Conservation (phyloP, 35 echinoderm and acorn worm genomes). For the Acanthaster planci region DNA sequence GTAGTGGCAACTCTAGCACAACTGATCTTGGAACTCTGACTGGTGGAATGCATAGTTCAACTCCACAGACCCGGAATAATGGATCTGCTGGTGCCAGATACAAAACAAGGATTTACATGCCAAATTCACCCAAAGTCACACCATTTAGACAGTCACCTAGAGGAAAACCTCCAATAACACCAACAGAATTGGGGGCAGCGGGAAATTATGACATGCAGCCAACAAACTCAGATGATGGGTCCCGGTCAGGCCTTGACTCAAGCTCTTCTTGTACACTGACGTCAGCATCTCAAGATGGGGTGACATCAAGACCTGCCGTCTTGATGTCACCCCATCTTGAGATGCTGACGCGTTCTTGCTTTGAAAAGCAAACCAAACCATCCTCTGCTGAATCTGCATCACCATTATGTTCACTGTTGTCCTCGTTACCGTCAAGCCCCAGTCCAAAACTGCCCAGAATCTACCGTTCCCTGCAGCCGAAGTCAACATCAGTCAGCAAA, state of each 20-base stretch:
- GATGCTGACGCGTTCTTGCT: neutral
- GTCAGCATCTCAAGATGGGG: neutral
- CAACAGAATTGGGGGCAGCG: no score
- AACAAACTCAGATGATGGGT: no score
- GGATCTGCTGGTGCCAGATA: neutral
- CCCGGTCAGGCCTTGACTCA: neutral
- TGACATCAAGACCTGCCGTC: neutral
- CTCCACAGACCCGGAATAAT: no score
- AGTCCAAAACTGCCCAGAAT: neutral
- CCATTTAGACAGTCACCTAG: neutral
- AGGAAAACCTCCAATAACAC: neutral
- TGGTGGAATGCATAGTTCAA: no score
- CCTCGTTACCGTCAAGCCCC: neutral
- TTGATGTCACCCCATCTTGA: neutral
- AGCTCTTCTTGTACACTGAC: neutral
- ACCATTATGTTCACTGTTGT: neutral
- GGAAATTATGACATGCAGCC: no score
- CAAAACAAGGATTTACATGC: neutral
- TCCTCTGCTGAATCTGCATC: neutral
- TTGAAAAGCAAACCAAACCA: neutral
- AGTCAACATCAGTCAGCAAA: neutral
- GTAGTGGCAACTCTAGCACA: no score
- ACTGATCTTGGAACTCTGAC: no score
- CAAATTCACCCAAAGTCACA: constrained; percentile 18
- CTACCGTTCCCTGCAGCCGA: neutral